Evolutionary conservation across 2,888 invertebrate species (phyloP).

Genomic region (Caenorhabditis sinica): DNA sequence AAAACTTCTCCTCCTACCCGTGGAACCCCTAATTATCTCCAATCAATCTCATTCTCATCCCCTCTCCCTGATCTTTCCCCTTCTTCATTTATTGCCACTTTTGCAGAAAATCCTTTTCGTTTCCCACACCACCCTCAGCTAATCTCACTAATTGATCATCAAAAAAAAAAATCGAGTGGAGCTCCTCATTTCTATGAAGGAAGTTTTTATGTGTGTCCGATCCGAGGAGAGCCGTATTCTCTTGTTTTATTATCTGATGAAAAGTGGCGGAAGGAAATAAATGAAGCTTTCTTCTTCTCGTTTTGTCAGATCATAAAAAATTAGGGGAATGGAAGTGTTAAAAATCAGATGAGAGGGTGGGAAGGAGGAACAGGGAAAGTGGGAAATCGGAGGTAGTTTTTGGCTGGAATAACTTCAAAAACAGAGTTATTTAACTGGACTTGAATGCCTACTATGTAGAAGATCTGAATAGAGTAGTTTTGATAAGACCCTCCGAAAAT

Average conservation of each 20-base stretch:
- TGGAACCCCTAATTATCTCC: conserved; percentile 3
- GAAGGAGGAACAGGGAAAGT: no score
- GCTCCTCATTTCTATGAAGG: conserved; percentile 2
- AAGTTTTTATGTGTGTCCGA: conserved; percentile 17
- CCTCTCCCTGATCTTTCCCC: conserved; percentile 6
- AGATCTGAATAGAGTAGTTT: no score
- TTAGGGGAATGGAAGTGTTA: neutral
- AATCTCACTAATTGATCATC: conserved; percentile 64
- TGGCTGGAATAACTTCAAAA: no score
- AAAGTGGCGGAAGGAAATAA: neutral
- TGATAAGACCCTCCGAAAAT: no score
- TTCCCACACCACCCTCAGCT: conserved; percentile 34
- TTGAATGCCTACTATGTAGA: no score
- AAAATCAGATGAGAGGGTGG: neutral
- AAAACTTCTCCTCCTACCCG: neutral
- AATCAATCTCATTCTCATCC: conserved; percentile 22
- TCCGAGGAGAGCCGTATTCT: neutral
- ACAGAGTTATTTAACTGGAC: no score
- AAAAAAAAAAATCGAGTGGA: conserved; percentile 43
- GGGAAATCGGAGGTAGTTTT: no score
- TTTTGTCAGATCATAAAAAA: conserved; percentile 21
- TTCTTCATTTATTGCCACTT: conserved; percentile 15
- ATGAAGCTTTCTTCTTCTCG: no score
- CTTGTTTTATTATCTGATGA: conserved; percentile 44
- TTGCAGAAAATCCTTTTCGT: conserved; percentile 12